These are phyloP conservation scores for Caenorhabditis sp. DNA, from an alignment of 2,888 invertebrate genomes.

Conservation along the genomic window DNA sequence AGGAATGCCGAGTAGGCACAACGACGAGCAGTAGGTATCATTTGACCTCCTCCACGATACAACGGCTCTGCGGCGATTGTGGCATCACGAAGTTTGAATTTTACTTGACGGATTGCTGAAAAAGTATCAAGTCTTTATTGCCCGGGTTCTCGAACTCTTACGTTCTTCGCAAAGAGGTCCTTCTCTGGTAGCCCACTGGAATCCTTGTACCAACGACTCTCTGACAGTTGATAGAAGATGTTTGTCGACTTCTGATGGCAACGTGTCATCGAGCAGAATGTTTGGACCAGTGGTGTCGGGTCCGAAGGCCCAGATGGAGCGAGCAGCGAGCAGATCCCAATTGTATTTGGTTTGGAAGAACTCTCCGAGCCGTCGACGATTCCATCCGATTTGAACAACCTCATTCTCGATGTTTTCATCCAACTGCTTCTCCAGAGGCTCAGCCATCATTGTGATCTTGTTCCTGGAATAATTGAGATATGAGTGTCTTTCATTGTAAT, in stretches of 20 bases:
- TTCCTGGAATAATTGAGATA: constrained; percentile 86
- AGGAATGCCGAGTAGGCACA: constrained; percentile 99
- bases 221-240: constrained; percentile 91
- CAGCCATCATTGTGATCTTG: constrained; percentile 99
- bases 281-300: constrained; percentile 96
- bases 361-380: constrained; percentile 91
- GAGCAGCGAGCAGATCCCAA: constrained; percentile 98
- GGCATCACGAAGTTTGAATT: constrained; percentile 99
- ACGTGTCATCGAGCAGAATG: constrained; percentile 97
- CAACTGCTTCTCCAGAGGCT: constrained; percentile 96
- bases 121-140: no score
- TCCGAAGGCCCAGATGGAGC: constrained; percentile 98
- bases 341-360: constrained; percentile 99
- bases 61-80: constrained; percentile 96
- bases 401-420: constrained; percentile 99
- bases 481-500: neutral
- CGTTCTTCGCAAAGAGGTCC: constrained; percentile 98
- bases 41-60: constrained; percentile 94
- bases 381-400: constrained; percentile 85
- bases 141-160: constrained; percentile 82
- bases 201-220: constrained; percentile 97
- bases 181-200: constrained; percentile 99
- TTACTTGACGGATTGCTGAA: constrained; percentile 92
- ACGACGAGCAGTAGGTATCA: constrained; percentile 93
- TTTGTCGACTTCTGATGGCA: constrained; percentile 99